Conservation (phyloP, 2,797 vertebrate genomes). For the Eulemur rubriventer region DNA sequence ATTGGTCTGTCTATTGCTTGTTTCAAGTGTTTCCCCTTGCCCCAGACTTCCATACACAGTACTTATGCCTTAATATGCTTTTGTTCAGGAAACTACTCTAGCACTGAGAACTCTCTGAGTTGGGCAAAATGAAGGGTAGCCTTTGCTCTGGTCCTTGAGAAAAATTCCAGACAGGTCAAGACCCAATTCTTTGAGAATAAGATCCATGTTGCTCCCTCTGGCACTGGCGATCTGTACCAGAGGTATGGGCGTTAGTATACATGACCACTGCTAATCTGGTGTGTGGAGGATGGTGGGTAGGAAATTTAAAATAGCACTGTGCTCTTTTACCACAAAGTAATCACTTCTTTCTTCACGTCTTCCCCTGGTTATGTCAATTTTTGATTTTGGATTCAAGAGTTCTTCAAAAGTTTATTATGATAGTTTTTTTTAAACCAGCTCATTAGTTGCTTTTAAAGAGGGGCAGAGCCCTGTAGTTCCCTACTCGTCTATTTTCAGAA, state of each 20-base stretch:
- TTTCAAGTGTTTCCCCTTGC: not conserved
- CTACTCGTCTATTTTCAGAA: not conserved
- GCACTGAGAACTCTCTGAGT: not conserved
- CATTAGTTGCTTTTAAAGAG: slow-evolving; percentile 39
- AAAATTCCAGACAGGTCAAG: not conserved
- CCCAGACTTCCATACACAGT: not conserved
- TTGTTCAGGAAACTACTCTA: not conserved
- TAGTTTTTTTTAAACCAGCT: not conserved
- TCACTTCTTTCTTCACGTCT: not conserved
- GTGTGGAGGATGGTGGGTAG: not conserved
- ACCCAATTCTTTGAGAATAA: slow-evolving; percentile 32
- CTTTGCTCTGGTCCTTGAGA: not conserved
- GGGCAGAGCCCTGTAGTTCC: not conserved
- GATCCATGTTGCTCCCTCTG: not conserved
- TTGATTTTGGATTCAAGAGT: slow-evolving; percentile 19
- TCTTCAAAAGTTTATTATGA: slow-evolving; percentile 29
- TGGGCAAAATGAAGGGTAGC: not conserved
- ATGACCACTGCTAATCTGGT: not conserved
- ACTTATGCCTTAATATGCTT: not conserved
- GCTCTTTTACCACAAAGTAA: not conserved
- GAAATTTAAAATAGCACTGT: not conserved
- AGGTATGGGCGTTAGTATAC: not conserved
- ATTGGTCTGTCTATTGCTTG: not conserved
- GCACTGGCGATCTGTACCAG: not conserved
- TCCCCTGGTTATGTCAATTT: not conserved